Conservation (phyloP, 2,888 invertebrate genomes). For the Herminia tarsipennalis region DNA sequence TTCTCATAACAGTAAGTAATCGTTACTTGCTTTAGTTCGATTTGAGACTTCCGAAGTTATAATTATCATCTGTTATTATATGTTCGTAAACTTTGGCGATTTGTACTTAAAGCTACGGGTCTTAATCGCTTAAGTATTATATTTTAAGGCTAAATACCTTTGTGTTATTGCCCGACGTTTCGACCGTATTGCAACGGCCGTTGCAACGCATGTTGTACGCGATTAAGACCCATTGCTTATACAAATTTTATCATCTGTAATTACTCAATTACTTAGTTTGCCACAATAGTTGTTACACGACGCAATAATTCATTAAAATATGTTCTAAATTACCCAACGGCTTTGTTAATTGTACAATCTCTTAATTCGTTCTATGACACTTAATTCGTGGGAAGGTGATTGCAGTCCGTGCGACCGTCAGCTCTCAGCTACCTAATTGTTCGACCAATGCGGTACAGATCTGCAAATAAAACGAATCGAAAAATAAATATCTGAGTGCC, state of each 20-base stretch:
- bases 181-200: too few relatives aligned
- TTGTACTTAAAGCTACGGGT: too few relatives aligned
- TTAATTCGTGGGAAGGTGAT: conserved; percentile 46
- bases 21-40: too few relatives aligned
- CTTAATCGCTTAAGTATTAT: too few relatives aligned
- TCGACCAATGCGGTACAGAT: conserved; percentile 22
- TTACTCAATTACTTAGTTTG: conserved; percentile 13
- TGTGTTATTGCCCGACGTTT: too few relatives aligned
- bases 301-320: conserved; percentile 33
- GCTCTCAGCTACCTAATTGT: conserved; percentile 18
- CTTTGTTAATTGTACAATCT: conserved; percentile 34
- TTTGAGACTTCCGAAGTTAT: too few relatives aligned
- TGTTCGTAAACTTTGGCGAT: too few relatives aligned
- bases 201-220: too few relatives aligned
- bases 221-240: too few relatives aligned
- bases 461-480: conserved; percentile 18
- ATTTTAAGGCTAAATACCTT: too few relatives aligned
- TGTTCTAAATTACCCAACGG: conserved; percentile 28
- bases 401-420: conserved; percentile 31
- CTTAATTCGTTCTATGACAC: conserved; percentile 29
- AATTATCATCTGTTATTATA: too few relatives aligned
- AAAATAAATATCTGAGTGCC: conserved; percentile 11
- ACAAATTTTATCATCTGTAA: conserved; percentile 1
- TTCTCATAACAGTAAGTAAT: too few relatives aligned
- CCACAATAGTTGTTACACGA: conserved; percentile 16